These are phyloP conservation scores for Trissoscelio sp. DNA, from an alignment of 2,888 invertebrate species.

Conservation along the genomic window DNA sequence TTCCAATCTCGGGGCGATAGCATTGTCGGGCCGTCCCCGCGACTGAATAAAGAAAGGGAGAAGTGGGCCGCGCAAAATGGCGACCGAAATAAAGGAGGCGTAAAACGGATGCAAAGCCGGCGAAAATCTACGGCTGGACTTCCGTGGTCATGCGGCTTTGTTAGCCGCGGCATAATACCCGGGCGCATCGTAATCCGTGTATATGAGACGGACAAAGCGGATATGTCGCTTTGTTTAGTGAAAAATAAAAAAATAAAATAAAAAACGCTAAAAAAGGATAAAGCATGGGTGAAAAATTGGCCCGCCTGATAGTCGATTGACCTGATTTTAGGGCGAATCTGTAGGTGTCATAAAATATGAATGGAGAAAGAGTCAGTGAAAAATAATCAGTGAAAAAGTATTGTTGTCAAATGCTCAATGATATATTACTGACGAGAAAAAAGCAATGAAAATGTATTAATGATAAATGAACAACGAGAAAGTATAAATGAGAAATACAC, in stretches of 20 bases:
- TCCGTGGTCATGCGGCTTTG: conserved; percentile 64
- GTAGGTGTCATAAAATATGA: neutral
- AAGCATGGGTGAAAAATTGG: neutral
- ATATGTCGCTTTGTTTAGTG: conserved; percentile 67
- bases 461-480: too few species aligned
- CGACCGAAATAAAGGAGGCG: conserved; percentile 52
- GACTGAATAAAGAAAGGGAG: conserved; percentile 57
- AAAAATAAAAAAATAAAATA: conserved; percentile 65
- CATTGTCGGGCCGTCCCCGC: conserved; percentile 42
- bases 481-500: too few species aligned
- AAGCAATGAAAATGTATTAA: too few species aligned
- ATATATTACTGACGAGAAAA: too few species aligned
- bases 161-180: conserved; percentile 58
- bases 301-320: neutral
- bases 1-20: conserved; percentile 56
- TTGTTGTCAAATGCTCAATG: too few species aligned
- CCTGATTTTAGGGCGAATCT: neutral
- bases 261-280: conserved; percentile 12
- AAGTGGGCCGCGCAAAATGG: conserved; percentile 55
- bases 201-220: conserved; percentile 62
- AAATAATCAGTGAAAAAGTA: too few species aligned
- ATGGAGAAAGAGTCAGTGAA: too few species aligned
- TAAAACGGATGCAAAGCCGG: conserved; percentile 62
- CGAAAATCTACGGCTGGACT: conserved; percentile 63
- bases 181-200: conserved; percentile 58